These are phyloP conservation scores for Eulacestoma nigropectus DNA, from an alignment of 2,113 vertebrate species.

Conservation along the genomic window DNA sequence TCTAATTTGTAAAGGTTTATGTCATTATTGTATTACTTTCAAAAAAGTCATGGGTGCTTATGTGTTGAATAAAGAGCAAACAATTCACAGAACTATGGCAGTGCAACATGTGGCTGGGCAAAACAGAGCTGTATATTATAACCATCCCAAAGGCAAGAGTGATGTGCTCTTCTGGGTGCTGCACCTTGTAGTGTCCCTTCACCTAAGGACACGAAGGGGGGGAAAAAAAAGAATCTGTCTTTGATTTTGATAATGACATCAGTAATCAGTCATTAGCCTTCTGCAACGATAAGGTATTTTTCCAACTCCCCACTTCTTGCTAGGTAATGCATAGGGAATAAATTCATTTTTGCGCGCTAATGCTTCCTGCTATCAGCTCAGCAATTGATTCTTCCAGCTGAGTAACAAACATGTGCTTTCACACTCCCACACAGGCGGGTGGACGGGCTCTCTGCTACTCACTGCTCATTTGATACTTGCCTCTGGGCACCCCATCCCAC, in stretches of 20 bases:
- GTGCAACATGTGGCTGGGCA: not conserved
- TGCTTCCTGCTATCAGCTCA: not conserved
- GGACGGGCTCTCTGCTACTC: not conserved
- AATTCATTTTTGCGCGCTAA: not conserved
- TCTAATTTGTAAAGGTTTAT: not conserved
- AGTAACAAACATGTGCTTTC: not conserved
- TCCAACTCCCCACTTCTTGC: not conserved
- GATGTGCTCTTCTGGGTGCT: not conserved
- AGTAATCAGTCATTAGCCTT: not conserved
- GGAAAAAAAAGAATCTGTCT: not conserved
- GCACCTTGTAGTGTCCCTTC: not conserved
- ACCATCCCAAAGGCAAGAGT: not conserved
- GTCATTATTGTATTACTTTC: not conserved
- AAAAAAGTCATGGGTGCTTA: not conserved
- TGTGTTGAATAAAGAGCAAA: not conserved
- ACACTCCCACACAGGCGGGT: not conserved
- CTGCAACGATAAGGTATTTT: not conserved
- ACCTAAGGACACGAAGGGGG: fast-evolving
- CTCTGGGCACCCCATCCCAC: not conserved
- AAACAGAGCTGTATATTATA: not conserved
- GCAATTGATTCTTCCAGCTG: not conserved
- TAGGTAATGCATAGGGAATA: not conserved
- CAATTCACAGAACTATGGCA: not conserved
- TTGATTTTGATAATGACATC: not conserved
- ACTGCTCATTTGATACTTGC: not conserved